Conservation (phyloP, 2,888 invertebrate species). For the Oscheius sp. region DNA sequence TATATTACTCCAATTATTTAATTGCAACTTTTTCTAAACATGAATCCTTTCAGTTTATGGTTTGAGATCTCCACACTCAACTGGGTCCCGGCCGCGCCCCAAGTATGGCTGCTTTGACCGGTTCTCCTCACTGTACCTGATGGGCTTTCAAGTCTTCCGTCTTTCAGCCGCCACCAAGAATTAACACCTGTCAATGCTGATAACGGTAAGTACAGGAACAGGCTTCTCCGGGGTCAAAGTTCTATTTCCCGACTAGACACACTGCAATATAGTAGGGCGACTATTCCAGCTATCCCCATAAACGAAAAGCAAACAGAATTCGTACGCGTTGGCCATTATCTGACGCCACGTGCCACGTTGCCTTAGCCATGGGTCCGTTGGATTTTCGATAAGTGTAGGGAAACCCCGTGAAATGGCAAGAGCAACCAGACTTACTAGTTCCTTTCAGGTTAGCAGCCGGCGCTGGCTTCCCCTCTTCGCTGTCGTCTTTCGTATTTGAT, state of each 20-base stretch:
- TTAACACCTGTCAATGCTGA: slow-evolving; percentile 23
- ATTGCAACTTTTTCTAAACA: background rate
- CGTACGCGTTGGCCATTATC: slow-evolving; percentile 31
- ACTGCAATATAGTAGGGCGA: slow-evolving; percentile 25
- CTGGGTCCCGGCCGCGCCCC: slow-evolving; percentile 29
- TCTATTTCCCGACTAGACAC: slow-evolving; percentile 4
- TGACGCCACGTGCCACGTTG: slow-evolving; percentile 31
- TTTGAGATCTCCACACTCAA: slow-evolving; percentile 15
- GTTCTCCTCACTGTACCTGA: background rate
- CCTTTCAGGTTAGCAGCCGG: background rate
- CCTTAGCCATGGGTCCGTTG: slow-evolving; percentile 4
- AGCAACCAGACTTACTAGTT: background rate
- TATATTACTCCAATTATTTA: background rate
- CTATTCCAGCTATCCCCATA: slow-evolving; percentile 19
- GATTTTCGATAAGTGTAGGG: slow-evolving; percentile 29
- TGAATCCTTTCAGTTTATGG: slow-evolving; percentile 6
- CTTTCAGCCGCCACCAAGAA: slow-evolving; percentile 12
- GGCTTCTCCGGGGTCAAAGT: background rate
- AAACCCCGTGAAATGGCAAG: background rate
- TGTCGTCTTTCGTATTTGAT: slow-evolving; percentile 24
- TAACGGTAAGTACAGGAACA: slow-evolving; percentile 12
- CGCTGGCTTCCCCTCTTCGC: slow-evolving; percentile 8
- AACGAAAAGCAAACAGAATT: slow-evolving; percentile 26
- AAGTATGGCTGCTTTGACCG: slow-evolving; percentile 8
- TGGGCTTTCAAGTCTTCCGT: slow-evolving; percentile 12